Conservation (phyloP, 2,797 vertebrate species). For the Odontamblyopus lacepedii region DNA sequence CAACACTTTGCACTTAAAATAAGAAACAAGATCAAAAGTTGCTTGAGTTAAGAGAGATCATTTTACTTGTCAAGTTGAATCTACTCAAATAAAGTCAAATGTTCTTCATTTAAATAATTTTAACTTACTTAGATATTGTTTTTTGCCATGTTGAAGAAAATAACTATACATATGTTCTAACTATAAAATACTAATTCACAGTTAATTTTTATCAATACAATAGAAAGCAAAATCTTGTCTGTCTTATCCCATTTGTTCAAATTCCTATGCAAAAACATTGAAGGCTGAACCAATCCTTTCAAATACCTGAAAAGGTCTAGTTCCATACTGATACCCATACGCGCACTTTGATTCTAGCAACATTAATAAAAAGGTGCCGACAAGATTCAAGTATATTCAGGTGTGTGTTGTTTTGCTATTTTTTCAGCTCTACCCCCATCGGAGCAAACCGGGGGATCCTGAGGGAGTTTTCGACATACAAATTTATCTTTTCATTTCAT, state of each 20-base stretch:
- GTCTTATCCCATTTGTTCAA: neutral
- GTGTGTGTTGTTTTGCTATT: slow-evolving; percentile 14
- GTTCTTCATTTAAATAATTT: no score
- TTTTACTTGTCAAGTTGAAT: no score
- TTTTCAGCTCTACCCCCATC: slow-evolving; percentile 3
- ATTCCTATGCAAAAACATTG: slow-evolving; percentile 11
- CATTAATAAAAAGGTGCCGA: slow-evolving; percentile 28
- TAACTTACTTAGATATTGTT: no score
- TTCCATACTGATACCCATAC: neutral
- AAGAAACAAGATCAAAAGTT: no score
- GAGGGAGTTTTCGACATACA: slow-evolving; percentile 29
- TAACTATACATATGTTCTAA: no score
- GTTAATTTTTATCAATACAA: slow-evolving; percentile 13
- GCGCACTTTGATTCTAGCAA: slow-evolving; percentile 26
- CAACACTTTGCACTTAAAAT: no score
- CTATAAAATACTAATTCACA: neutral
- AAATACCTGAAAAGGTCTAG: slow-evolving; percentile 9
- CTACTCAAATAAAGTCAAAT: no score
- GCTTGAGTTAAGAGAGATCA: no score
- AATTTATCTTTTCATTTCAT: slow-evolving; percentile 64
- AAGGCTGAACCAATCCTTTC: slow-evolving; percentile 1
- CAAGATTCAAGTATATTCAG: slow-evolving; percentile 28
- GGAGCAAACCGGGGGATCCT: slow-evolving; percentile 22
- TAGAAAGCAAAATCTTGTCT: neutral
- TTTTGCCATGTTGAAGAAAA: no score